phyloP scores from a whole-genome alignment of 2,113 vertebrate genomes.

The Podiceps cristatus region DNA sequence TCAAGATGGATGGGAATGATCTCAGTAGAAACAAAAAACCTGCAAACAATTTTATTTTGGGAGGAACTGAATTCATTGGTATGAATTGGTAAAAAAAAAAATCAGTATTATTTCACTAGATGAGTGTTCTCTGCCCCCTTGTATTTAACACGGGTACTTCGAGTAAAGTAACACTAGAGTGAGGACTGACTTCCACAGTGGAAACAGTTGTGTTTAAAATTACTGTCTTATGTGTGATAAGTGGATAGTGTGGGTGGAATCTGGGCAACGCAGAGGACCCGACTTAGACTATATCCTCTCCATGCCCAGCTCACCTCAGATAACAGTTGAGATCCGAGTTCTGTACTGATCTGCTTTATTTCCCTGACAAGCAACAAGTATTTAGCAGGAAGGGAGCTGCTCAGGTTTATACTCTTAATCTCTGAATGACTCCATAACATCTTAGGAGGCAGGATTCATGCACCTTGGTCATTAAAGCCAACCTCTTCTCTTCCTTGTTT shows the following conservation, averaged over 20 bases:
- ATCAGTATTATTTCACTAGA: background rate
- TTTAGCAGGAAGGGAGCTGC: background rate
- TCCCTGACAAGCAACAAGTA: background rate
- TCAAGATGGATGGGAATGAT: background rate
- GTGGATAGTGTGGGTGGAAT: background rate
- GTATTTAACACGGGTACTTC: background rate
- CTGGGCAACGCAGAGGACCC: background rate
- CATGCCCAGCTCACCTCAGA: background rate
- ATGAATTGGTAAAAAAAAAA: background rate
- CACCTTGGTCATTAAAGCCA: background rate
- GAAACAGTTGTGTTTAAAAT: background rate
- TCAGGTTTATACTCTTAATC: background rate
- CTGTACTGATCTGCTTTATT: background rate
- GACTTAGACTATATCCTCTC: background rate
- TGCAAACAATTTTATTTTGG: background rate
- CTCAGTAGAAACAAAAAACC: background rate
- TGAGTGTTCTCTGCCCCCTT: background rate
- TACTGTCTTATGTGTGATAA: background rate
- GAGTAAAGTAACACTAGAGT: background rate
- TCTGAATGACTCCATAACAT: background rate
- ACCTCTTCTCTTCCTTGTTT: background rate
- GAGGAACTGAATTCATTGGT: background rate
- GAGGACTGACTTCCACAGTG: background rate
- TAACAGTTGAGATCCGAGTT: background rate
- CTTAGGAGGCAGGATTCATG: background rate